These are phyloP conservation scores for Gonatopus flavifemur DNA, from an alignment of 1,140 invertebrate species.

Conservation along the genomic window DNA sequence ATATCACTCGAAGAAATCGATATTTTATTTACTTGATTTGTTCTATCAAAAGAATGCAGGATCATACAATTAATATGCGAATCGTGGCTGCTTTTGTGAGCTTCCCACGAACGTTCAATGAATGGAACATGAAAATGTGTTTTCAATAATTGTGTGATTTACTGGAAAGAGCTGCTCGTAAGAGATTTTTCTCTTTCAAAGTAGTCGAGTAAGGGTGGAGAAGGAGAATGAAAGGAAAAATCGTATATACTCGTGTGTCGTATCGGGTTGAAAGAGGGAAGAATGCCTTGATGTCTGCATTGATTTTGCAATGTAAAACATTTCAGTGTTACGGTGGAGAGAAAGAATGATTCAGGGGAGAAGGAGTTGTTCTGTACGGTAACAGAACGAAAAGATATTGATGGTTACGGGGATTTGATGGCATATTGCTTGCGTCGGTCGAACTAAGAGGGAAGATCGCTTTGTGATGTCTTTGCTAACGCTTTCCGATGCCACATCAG, in stretches of 20 bases:
- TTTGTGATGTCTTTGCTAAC: slow-evolving; percentile 56
- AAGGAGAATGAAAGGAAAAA: no score
- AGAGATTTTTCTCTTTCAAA: no score
- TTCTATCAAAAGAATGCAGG: not conserved
- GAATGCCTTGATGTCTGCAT: slow-evolving; percentile 39
- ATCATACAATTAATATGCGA: slow-evolving; percentile 30
- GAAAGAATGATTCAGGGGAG: slow-evolving; percentile 24
- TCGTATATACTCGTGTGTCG: not conserved
- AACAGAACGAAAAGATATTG: slow-evolving; percentile 49
- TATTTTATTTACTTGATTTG: no score
- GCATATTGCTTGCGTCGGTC: slow-evolving; percentile 53
- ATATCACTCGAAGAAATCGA: no score
- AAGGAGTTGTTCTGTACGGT: slow-evolving; percentile 17
- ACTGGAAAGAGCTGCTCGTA: slow-evolving; percentile 38
- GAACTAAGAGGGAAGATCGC: slow-evolving; percentile 44
- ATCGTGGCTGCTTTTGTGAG: slow-evolving; percentile 8
- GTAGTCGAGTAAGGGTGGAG: no score
- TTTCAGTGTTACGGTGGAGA: slow-evolving; percentile 39
- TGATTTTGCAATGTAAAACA: slow-evolving; percentile 61
- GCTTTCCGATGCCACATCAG: slow-evolving; percentile 43
- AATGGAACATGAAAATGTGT: slow-evolving; percentile 41
- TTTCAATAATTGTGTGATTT: slow-evolving; percentile 57
- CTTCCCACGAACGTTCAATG: not conserved
- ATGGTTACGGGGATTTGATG: slow-evolving; percentile 59
- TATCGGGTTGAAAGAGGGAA: not conserved